Evolutionary conservation across 2,888 invertebrate species (phyloP), one percentile per base, ranked within the genome.

Genomic region (Tortrix viridana): DNA sequence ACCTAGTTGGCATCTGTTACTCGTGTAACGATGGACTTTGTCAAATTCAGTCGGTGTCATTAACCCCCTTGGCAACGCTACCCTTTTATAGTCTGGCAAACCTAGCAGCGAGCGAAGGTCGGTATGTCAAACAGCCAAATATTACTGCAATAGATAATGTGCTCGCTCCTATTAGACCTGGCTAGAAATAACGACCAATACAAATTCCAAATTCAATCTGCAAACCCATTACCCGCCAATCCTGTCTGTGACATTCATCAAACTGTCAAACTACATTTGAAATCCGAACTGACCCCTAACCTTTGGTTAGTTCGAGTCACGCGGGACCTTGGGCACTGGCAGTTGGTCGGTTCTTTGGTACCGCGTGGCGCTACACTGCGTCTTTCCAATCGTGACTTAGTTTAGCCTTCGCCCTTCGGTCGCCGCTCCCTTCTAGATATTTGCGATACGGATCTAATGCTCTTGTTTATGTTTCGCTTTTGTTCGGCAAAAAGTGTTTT

Each of bases 321-420:
- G 88, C 80, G 72, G 77, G 84, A 86, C 89, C 89, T 89, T 89
- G 89, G 82, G 69, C 74, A 73, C 74, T 77, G 80, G 77, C 72
- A 74, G 74, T 76, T 76, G 54, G 55, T 48, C 61, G 72, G 71
- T 69, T 71, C 58, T 32, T 44, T 63, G 46, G 52, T 52, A 47
- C 57, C 46, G 41, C 60, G 65, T 55, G 60, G 63, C 63, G 67
- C 60, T 60, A 65, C 61, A 70, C 74, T 70, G 67, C 69, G 80
- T 87, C 87, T 89, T 82, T 86, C 86, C 84, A 87, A 67, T 85
- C 89, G 89, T 90, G 89, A 88, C 88, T 81, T 71, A 81, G 67
- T 58, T 61, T 77, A 85, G 85, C 88, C 88, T 89, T 88, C 87
- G 84, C 85, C 88, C 88, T 89, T 88, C 87, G 84, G 71, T 72